A percentile compares a stretch with the other conserved stretches of the same genome.
These are phyloP conservation scores for Scyliorhinus canicula DNA, from an alignment of 2,797 vertebrate species.

Conservation along the genomic window DNA sequence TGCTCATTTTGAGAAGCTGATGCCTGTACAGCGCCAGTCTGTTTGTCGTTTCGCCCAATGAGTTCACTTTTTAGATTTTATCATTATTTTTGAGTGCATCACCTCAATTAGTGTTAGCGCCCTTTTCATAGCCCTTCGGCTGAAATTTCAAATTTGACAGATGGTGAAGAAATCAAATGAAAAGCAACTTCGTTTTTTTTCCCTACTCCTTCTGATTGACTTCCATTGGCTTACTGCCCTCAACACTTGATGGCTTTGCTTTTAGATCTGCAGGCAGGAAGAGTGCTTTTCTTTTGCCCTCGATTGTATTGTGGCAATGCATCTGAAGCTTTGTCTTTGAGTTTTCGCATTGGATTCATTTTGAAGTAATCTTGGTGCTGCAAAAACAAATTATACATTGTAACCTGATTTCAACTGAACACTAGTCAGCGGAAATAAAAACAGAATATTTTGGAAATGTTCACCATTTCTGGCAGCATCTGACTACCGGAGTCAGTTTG, in stretches of 20 bases:
- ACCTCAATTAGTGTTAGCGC: not conserved
- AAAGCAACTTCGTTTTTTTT: not conserved
- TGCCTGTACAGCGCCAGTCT: not conserved
- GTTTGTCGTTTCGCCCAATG: not conserved
- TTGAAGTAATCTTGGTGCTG: too few relatives aligned
- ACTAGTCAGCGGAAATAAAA: not conserved
- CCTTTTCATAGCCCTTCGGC: not conserved
- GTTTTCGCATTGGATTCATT: not conserved
- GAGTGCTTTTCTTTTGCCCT: not conserved
- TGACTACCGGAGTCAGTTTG: not conserved
- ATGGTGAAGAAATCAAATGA: not conserved
- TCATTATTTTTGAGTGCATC: not conserved
- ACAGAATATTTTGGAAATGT: not conserved
- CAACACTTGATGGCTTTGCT: too few relatives aligned
- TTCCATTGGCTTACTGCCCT: not conserved
- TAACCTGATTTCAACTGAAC: not conserved
- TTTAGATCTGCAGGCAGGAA: too few relatives aligned
- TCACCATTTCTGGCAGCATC: not conserved
- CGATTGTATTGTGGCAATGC: not conserved
- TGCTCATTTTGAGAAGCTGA: not conserved
- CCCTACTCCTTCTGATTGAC: not conserved
- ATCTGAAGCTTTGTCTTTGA: not conserved
- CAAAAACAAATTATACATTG: not conserved
- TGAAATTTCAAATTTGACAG: conserved; percentile 16
- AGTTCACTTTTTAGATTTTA: not conserved